Base-by-base conservation (phyloP, 2,888 invertebrate genomes). In the Trissoscelio sp. region DNA sequence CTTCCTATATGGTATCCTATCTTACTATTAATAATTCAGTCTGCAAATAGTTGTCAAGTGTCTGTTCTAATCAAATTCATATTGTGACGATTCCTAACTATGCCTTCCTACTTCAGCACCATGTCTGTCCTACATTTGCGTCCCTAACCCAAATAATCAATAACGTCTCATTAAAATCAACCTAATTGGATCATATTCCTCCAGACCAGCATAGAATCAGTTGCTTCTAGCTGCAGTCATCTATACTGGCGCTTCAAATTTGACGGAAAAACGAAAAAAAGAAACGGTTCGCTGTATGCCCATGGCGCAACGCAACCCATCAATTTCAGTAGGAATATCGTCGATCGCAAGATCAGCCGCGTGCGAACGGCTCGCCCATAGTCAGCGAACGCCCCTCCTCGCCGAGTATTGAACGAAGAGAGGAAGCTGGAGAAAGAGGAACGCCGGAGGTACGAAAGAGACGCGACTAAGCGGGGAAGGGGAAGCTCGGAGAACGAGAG, bases 401-500 rank as follows among this genome's bases (percentile, higher is more conserved):
- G 44, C 4, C 28, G 48, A 55, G 70, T 62, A 78, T 70, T 64
- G 57, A 70, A 78, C 78, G 78, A 89, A 89, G 89, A 86, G 85
- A 83, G 85, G 85, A 86, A 86, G 84, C 85, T 85, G 86, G 86
- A 86, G 85, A 86, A 87, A 84, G 85, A 86, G 77, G 85, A 86
- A 86, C 37, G 37, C 34, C 58, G 22, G 24, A 42, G 46, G 44
- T 67, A 48, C 42, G 67, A 75, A 67, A 67, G 67, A 75, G 75
- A 75, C 60, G 55, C 39, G 42, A 67, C 28, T 84, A 85, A 77
- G 34, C 12, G 55, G 82, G 82, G 82, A 83, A 85, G 85, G 83
- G 78, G 83, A 83, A 82, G 75, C 83, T 53, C 58, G 31, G 79
- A 81, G 79, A 78, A 74, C 75, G 82, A 84, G 75, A 83, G 60